A percentile compares a stretch with the other conserved stretches of the same genome.
Conservation (phyloP, 2,888 invertebrate species). For the Anaspis maculata region DNA sequence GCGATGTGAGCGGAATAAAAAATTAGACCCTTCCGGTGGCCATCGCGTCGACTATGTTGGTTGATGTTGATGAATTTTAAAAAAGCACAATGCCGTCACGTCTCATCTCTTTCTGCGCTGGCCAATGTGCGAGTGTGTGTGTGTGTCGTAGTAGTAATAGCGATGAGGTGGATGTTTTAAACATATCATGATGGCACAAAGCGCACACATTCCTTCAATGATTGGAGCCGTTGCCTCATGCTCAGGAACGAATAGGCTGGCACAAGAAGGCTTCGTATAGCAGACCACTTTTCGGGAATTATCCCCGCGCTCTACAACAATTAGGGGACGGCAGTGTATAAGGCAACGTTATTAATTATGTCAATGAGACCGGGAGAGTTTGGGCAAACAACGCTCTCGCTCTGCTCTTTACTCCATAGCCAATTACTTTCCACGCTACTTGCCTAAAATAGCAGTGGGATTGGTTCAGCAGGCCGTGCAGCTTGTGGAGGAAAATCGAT, state of each 20-base stretch:
- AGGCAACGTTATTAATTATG: conserved; percentile 9
- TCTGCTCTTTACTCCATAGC: conserved; percentile 18
- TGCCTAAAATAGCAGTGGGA: conserved; percentile 24
- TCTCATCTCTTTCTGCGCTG: conserved; percentile 5
- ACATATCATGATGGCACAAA: no score
- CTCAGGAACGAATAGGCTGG: no score
- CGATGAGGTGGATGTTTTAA: no score
- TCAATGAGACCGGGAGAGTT: conserved; percentile 8
- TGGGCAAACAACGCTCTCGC: conserved; percentile 11
- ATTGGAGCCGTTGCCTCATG: no score
- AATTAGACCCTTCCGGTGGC: conserved; percentile 24
- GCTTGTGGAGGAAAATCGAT: conserved; percentile 11
- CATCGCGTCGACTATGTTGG: conserved; percentile 18
- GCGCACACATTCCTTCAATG: no score
- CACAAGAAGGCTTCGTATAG: no score
- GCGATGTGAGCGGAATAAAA: conserved; percentile 23
- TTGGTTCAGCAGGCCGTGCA: conserved; percentile 19
- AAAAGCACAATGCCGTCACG: conserved; percentile 14
- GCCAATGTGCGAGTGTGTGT: no score
- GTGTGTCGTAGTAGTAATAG: no score
- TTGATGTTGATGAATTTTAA: conserved; percentile 23
- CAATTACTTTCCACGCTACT: conserved; percentile 22
- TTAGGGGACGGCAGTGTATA: no score
- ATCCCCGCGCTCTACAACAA: no score
- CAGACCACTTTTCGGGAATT: no score